phyloP scores from a whole-genome alignment of 92 coral and sea anemone genomes.

The Zoanthus solanderi region DNA sequence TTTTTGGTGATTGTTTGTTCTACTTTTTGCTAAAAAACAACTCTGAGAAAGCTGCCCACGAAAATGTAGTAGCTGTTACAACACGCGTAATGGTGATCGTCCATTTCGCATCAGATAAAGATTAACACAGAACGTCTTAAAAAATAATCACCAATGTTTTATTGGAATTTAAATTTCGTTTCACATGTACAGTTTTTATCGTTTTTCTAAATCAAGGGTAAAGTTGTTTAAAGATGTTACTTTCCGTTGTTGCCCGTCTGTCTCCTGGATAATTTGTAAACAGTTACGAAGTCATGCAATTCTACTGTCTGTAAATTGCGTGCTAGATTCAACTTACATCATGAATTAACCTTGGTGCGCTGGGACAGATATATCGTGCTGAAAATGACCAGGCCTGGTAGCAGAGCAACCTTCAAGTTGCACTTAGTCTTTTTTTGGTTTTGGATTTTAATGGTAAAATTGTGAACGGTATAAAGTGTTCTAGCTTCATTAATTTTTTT shows the following conservation, averaged over 20 bases:
- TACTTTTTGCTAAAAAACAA: background rate
- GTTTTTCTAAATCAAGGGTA: background rate
- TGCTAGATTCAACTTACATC: background rate
- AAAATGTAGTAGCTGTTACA: too few relatives aligned
- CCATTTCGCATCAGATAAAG: too few relatives aligned
- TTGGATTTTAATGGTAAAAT: too few relatives aligned
- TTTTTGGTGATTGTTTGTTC: background rate
- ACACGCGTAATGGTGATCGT: too few relatives aligned
- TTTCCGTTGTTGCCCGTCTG: conserved; percentile 15
- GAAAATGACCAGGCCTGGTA: background rate
- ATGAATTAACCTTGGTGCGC: background rate
- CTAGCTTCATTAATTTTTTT: too few relatives aligned
- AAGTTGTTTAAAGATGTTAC: conserved; percentile 27
- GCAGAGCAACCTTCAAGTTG: background rate
- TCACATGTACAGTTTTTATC: background rate
- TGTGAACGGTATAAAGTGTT: too few relatives aligned
- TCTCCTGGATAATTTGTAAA: conserved; percentile 33
- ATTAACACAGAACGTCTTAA: too few relatives aligned
- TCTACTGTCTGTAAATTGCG: background rate
- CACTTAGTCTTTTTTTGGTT: too few relatives aligned
- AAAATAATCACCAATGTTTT: background rate
- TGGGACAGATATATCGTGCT: background rate
- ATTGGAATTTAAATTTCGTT: background rate
- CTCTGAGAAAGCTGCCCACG: too few relatives aligned
- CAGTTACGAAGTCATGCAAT: conserved; percentile 41